Conservation (phyloP, 2,888 invertebrate genomes). For the Metalampra italica region DNA sequence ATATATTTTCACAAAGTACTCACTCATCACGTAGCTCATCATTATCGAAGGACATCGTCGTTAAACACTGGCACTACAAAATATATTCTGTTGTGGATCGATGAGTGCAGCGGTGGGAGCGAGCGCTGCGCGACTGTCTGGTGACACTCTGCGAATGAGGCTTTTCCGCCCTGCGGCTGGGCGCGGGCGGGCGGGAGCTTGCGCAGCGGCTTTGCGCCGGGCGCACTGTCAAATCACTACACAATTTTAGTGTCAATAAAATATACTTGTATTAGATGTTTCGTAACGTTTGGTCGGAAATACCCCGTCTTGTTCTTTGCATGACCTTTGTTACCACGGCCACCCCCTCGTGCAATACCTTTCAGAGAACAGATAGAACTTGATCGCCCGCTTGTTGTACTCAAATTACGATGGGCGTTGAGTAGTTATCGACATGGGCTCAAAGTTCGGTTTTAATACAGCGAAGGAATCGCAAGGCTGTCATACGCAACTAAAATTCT, state of each 20-base stretch:
- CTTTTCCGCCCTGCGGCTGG: constrained; percentile 50
- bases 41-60: constrained; percentile 78
- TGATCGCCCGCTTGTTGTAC: no score
- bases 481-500: no score
- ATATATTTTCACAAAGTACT: constrained; percentile 52
- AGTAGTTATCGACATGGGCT: no score
- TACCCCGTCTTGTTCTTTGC: background rate
- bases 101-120: constrained; percentile 43
- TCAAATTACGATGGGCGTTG: no score
- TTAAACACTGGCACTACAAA: constrained; percentile 36
- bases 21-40: constrained; percentile 85
- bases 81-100: constrained; percentile 36
- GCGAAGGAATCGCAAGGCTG: no score
- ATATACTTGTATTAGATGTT: no score
- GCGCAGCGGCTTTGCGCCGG: constrained; percentile 29
- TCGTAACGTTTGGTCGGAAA: no score
- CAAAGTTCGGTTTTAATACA: no score
- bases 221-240: background rate
- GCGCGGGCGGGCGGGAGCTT: constrained; percentile 46
- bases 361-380: no score
- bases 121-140: constrained; percentile 52
- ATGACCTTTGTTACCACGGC: background rate
- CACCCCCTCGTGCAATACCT: background rate
- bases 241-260: background rate
- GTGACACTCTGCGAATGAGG: constrained; percentile 24